Conservation (phyloP, 2,888 invertebrate genomes). For the Eupithecia inturbata region DNA sequence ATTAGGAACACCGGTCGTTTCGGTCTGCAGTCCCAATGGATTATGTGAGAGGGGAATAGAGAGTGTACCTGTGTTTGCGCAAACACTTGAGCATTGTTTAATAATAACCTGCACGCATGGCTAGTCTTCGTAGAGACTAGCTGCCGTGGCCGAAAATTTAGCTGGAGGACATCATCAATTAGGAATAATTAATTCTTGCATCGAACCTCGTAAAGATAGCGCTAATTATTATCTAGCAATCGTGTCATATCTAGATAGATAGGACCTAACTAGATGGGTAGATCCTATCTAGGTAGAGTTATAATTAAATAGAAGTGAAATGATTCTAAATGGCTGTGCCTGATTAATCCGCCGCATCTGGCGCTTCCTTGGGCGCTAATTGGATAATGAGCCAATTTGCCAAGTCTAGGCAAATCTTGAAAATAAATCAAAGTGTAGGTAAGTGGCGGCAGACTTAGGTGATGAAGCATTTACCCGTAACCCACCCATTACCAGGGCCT, state of each 20-base stretch:
- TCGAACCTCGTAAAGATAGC: no score
- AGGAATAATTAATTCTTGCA: neutral
- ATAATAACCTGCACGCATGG: no score
- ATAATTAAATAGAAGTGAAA: conserved; percentile 14
- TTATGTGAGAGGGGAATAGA: no score
- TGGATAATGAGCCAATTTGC: conserved; percentile 30
- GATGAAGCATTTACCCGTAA: neutral
- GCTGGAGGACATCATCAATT: neutral
- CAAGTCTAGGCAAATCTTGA: conserved; percentile 11
- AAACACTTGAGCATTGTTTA: no score
- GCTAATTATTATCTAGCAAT: no score
- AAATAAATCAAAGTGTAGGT: conserved; percentile 14
- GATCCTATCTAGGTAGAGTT: neutral
- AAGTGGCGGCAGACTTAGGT: neutral
- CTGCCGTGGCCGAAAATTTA: no score
- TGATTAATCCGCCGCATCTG: conserved; percentile 34
- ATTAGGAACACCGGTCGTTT: no score
- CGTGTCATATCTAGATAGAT: neutral
- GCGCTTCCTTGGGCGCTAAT: conserved; percentile 27
- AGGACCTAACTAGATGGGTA: no score
- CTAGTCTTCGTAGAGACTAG: no score
- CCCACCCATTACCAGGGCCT: no score
- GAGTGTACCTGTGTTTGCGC: no score
- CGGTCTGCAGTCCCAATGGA: no score
- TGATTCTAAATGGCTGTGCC: conserved; percentile 20